These are phyloP conservation scores for Octomys mimax DNA, from an alignment of 2,797 vertebrate species.

Conservation along the genomic window DNA sequence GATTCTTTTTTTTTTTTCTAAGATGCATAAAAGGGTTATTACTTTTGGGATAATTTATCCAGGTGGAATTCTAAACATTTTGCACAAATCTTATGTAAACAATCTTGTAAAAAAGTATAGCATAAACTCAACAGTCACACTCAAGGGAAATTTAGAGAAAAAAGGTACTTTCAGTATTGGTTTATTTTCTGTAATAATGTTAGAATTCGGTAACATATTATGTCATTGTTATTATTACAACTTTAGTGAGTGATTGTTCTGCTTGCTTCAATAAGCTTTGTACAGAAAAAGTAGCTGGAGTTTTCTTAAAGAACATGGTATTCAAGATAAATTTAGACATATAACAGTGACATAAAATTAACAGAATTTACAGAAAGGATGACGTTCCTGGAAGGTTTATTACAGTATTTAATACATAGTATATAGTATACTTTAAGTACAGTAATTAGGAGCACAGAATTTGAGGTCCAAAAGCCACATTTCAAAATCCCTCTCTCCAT, in stretches of 20 bases:
- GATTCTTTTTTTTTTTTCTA: slow-evolving; percentile 50
- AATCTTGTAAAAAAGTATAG: background rate
- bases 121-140: slow-evolving; percentile 4
- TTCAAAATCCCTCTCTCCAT: background rate
- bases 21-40: slow-evolving; percentile 56
- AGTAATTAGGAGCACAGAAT: background rate
- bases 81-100: slow-evolving; percentile 66
- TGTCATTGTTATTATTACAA: slow-evolving; percentile 20
- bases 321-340: slow-evolving; percentile 45
- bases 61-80: slow-evolving; percentile 53
- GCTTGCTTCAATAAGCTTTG: background rate
- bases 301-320: background rate
- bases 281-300: background rate
- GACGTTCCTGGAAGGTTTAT: background rate
- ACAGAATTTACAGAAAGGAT: background rate
- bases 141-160: slow-evolving; percentile 5
- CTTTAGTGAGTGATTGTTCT: slow-evolving; percentile 11
- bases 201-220: slow-evolving; percentile 54
- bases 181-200: slow-evolving; percentile 61
- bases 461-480: background rate
- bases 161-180: background rate
- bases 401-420: background rate
- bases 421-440: background rate
- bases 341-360: background rate
- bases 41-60: slow-evolving; percentile 60